phyloP scores from a whole-genome alignment of 2,797 vertebrate species.

The Poecilia picta region DNA sequence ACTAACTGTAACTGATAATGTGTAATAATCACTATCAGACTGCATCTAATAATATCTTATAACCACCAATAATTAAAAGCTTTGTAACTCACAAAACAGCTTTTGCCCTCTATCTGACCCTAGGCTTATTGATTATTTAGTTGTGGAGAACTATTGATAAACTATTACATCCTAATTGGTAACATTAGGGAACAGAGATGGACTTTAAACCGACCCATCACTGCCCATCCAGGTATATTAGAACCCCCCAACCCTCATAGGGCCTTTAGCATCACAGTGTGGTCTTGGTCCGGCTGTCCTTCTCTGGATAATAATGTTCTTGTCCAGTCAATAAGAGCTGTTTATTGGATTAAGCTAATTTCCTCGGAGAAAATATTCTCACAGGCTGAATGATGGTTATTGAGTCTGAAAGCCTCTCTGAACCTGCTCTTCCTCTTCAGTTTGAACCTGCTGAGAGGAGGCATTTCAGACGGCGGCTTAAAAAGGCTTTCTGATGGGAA shows the following conservation, averaged over 20 bases:
- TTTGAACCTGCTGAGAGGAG: slow-evolving; percentile 27
- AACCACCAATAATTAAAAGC: not conserved
- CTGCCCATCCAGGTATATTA: not conserved
- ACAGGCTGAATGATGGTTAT: slow-evolving; percentile 7
- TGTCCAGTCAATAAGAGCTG: not conserved
- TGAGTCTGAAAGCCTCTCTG: slow-evolving; percentile 7
- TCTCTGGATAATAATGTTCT: slow-evolving; percentile 5
- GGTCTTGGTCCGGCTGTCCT: not conserved
- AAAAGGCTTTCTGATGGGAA: slow-evolving; percentile 13
- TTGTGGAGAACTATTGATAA: not conserved
- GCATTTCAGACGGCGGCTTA: slow-evolving; percentile 14
- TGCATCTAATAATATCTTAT: not conserved
- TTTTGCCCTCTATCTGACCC: not conserved
- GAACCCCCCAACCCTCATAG: not conserved
- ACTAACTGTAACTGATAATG: not conserved
- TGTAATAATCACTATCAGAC: not conserved
- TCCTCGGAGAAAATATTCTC: slow-evolving; percentile 10
- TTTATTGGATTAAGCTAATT: slow-evolving; percentile 17
- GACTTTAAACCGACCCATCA: not conserved
- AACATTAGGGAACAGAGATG: not conserved
- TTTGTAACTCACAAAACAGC: not conserved
- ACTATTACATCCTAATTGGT: slow-evolving; percentile 1
- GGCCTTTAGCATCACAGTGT: not conserved
- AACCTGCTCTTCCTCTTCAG: not conserved
- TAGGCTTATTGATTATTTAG: not conserved